Conservation (phyloP, 2,797 vertebrate genomes). For the Tolypeutes matacus region DNA sequence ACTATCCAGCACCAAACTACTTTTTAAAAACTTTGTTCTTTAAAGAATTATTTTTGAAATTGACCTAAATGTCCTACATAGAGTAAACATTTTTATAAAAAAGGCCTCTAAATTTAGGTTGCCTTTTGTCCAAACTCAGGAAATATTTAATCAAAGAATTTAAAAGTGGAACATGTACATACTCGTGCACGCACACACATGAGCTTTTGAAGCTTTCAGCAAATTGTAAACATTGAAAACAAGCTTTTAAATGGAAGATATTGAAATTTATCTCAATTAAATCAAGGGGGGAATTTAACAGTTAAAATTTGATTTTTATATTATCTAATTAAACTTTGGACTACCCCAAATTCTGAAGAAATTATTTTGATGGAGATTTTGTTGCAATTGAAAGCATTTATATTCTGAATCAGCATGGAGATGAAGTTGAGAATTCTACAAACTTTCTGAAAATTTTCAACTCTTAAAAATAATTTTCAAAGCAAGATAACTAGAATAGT, state of each 20-base stretch:
- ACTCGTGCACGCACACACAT: too few relatives aligned
- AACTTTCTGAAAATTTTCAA: neutral
- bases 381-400: neutral
- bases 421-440: neutral
- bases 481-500: neutral
- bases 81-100: too few relatives aligned
- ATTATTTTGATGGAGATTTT: neutral
- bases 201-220: too few relatives aligned
- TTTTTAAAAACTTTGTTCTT: too few relatives aligned
- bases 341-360: constrained; percentile 16
- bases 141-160: neutral
- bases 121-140: neutral
- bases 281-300: neutral
- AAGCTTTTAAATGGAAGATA: neutral
- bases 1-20: too few relatives aligned
- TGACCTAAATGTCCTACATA: too few relatives aligned
- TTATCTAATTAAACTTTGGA: neutral
- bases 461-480: neutral
- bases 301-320: neutral
- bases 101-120: too few relatives aligned
- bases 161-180: too few relatives aligned
- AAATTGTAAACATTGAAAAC: too few relatives aligned
- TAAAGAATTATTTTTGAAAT: too few relatives aligned
- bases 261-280: neutral
- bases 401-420: neutral